A percentile compares a stretch with the other conserved stretches of the same genome.
Evolutionary conservation across 2,888 invertebrate genomes (phyloP).

Genomic region (Brenthis hecate): DNA sequence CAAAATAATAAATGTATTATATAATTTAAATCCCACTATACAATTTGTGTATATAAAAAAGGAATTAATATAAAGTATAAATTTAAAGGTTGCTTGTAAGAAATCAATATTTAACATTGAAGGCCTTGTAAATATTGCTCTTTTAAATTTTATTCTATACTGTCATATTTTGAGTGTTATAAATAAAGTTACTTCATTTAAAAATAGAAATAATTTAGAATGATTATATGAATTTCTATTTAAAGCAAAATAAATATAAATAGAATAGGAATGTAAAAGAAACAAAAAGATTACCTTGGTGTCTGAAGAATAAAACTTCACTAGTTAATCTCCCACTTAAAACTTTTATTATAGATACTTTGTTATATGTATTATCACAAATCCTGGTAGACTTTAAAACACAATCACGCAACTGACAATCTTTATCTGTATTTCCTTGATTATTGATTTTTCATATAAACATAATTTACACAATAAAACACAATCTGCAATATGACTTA

Average conservation of each 20-base stretch:
- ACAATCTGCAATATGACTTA: slow-evolving; percentile 78
- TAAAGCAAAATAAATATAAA: slow-evolving; percentile 2
- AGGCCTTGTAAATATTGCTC: too few relatives aligned
- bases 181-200: too few relatives aligned
- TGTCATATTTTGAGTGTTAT: too few relatives aligned
- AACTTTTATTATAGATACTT: slow-evolving; percentile 84
- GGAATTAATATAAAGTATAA: too few relatives aligned
- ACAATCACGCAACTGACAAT: slow-evolving; percentile 85
- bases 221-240: background rate
- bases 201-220: background rate
- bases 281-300: slow-evolving; percentile 64
- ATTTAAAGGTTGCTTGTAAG: too few relatives aligned
- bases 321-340: slow-evolving; percentile 81
- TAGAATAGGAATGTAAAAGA: slow-evolving; percentile 32
- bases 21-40: too few relatives aligned
- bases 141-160: too few relatives aligned
- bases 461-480: slow-evolving; percentile 82
- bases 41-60: too few relatives aligned
- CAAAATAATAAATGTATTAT: too few relatives aligned
- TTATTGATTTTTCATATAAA: slow-evolving; percentile 80
- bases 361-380: slow-evolving; percentile 89
- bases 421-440: slow-evolving; percentile 75
- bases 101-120: too few relatives aligned
- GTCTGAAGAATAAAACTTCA: slow-evolving; percentile 79
- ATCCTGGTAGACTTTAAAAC: slow-evolving; percentile 88